These are phyloP conservation scores for Andrena minutula DNA, from an alignment of 2,888 invertebrate genomes.

Conservation along the genomic window DNA sequence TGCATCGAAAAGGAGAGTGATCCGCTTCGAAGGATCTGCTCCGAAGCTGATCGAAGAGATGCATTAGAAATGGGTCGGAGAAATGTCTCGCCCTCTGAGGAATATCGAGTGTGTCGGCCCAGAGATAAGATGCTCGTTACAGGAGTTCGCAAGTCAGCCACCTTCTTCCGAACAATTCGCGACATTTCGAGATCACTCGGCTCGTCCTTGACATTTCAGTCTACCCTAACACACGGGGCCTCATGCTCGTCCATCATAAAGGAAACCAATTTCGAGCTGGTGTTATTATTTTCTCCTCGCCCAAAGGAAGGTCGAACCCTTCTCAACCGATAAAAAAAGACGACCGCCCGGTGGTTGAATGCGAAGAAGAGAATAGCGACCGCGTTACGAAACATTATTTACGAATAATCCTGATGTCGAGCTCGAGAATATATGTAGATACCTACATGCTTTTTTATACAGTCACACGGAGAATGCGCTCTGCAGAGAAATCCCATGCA, in stretches of 20 bases:
- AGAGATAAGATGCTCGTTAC: slow-evolving; percentile 42
- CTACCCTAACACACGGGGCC: neutral
- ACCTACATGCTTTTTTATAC: neutral
- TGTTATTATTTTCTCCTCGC: neutral
- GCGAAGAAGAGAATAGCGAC: neutral
- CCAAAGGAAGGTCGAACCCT: neutral
- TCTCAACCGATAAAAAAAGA: neutral
- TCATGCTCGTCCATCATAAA: neutral
- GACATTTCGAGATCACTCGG: slow-evolving; percentile 16
- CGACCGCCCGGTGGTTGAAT: neutral
- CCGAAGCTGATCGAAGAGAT: neutral
- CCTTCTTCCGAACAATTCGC: slow-evolving; percentile 12
- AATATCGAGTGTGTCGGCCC: slow-evolving; percentile 25
- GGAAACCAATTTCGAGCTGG: neutral
- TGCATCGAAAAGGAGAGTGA: slow-evolving; percentile 20
- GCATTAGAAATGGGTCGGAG: slow-evolving; percentile 34
- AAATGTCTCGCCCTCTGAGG: slow-evolving; percentile 5
- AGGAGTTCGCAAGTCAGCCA: neutral
- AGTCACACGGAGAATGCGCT: neutral
- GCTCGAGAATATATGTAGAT: neutral
- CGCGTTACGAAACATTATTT: neutral
- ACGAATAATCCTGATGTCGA: neutral
- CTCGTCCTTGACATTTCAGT: slow-evolving; percentile 25
- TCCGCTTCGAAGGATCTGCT: slow-evolving; percentile 15
- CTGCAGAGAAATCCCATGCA: slow-evolving; percentile 4